Evolutionary conservation across 2,113 vertebrate species (phyloP).

Genomic region (human): DNA sequence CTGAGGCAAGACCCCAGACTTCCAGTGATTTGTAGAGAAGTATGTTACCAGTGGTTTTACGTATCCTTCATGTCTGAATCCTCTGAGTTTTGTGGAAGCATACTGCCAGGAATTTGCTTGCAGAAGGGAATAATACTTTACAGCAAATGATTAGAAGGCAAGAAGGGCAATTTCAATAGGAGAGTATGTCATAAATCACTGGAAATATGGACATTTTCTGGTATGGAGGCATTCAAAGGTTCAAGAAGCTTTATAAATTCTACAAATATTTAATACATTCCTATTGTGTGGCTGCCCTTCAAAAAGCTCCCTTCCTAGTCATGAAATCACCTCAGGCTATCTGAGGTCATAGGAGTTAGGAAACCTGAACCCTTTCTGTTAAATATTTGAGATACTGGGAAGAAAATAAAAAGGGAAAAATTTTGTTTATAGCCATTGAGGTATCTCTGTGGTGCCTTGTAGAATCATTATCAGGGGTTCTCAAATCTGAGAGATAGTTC

Average conservation of each 20-base stretch:
- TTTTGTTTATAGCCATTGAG: background rate
- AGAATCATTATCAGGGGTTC: background rate
- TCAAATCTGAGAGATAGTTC: background rate
- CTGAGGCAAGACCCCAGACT: background rate
- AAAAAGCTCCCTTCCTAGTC: background rate
- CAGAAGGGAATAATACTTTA: background rate
- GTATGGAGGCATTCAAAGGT: background rate
- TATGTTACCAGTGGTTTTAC: slow-evolving; percentile 21
- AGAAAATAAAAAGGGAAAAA: background rate
- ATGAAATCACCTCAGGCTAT: background rate
- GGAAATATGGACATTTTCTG: background rate
- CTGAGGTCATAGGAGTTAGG: background rate
- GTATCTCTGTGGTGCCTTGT: background rate
- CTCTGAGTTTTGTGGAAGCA: background rate
- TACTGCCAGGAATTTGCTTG: background rate
- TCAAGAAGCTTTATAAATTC: background rate
- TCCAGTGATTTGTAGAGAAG: slow-evolving; percentile 58
- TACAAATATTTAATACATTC: background rate
- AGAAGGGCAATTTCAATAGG: background rate
- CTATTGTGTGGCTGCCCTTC: background rate
- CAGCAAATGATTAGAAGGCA: background rate
- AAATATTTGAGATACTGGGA: background rate
- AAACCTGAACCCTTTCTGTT: background rate
- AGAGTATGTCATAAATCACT: background rate
- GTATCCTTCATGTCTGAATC: background rate